Base-by-base conservation (phyloP, 2,888 invertebrate species). In the Polia nebulosa region DNA sequence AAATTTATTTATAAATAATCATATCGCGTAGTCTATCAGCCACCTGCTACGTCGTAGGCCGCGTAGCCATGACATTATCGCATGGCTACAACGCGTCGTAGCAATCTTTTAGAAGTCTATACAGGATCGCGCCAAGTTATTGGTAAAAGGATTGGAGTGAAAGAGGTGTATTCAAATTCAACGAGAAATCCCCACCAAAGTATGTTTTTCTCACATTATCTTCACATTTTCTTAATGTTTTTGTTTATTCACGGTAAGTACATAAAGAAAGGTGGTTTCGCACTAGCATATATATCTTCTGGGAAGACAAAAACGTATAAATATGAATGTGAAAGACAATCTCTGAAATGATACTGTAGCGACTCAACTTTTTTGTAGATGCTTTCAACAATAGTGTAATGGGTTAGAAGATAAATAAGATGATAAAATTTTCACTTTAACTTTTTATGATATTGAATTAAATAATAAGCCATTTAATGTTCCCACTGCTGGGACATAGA, bases 31-130 rank as follows among this genome's bases (percentile, higher is more conserved):
- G 17, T 39, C 8, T 32, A 52, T 15, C 20, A 41, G 20, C 13
- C 17, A 22, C 13, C 5, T 20, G 20, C 55, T 75, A 75, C 49
- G 76, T 22, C 69, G 55, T 71, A 75, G 34, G 34, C 49, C 20
- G 6, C 17, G 49, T 36, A 55, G 49, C 11, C 7, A 25, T 64
- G 51, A 64, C 25, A 13, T 49, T 34, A n/a, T 20, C 27, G 1
- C 8, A 4, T n/a, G 11, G 36, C 70, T 70, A 55, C 66, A 65
- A 8, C 39, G 7, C 53, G 66, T 20, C 55, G 68, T 56, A 71
- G 68, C 20, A 74, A 68, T 44, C 17, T 51, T 44, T 29, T 29
- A 36, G 41, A 22, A 49, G 3, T 29, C 6, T 32, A 25, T 9
- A 52, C 13, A 51, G 32, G 7, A 11, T 47, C 25, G 13, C 3